Conservation (phyloP, 2,888 invertebrate genomes). For the Mamestra brassicae region DNA sequence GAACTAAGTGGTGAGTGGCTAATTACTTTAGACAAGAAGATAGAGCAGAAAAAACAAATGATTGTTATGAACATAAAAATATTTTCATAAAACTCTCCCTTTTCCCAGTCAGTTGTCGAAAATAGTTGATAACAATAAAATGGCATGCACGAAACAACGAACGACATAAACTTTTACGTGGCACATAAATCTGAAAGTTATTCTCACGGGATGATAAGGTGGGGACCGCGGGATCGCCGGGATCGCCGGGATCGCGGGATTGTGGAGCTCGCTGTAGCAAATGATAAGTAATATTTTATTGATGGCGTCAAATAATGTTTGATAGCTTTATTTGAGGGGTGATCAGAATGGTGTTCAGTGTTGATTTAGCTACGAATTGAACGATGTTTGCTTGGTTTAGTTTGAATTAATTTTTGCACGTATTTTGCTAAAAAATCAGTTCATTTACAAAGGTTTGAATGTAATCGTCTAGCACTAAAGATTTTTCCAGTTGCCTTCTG, state of each 20-base stretch:
- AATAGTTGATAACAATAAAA: conserved; percentile 75
- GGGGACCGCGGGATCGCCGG: conserved; percentile 77
- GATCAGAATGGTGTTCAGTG: conserved; percentile 25
- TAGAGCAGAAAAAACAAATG: not conserved
- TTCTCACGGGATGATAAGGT: conserved; percentile 89
- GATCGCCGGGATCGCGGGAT: conserved; percentile 75
- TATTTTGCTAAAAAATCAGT: not conserved
- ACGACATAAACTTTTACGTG: conserved; percentile 89
- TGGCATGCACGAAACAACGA: conserved; percentile 82
- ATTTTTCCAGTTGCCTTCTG: not conserved
- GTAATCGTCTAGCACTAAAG: not conserved
- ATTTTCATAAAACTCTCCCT: conserved; percentile 43
- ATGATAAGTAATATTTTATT: conserved; percentile 65
- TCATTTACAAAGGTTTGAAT: not conserved
- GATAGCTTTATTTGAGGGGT: conserved; percentile 54
- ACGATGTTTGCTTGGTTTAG: not conserved
- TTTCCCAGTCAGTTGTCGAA: conserved; percentile 59
- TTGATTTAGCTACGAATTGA: conserved; percentile 10
- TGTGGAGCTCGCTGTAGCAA: conserved; percentile 58
- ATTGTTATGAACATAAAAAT: conserved; percentile 35
- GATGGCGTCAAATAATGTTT: conserved; percentile 58
- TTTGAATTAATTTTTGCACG: not conserved
- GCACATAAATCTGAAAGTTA: conserved; percentile 89
- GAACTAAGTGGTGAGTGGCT: not conserved
- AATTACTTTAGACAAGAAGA: not conserved